Percentiles rank a stretch among this genome's conserved stretches.
Conservation (phyloP, 2,113 vertebrate species). For the Triplophysa dalaica region DNA sequence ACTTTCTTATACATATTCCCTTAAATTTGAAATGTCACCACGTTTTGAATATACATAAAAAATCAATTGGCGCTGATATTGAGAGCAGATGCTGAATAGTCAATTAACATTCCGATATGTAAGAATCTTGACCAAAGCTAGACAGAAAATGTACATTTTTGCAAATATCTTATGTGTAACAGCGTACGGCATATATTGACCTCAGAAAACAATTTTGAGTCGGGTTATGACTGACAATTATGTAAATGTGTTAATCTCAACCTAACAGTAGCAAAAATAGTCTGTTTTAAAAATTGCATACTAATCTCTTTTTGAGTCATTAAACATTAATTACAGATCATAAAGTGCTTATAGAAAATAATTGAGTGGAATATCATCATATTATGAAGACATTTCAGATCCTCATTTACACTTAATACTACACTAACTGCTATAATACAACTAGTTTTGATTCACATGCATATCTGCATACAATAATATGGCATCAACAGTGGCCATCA, state of each 20-base stretch:
- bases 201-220: neutral
- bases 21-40: neutral
- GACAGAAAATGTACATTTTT: neutral
- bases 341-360: neutral
- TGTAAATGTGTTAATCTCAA: neutral
- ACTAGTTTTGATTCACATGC: no score
- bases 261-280: no score
- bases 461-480: neutral
- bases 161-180: neutral
- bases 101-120: constrained; percentile 5
- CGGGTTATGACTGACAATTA: neutral
- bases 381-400: neutral
- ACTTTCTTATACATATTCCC: neutral
- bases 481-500: neutral
- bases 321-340: neutral
- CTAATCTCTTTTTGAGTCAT: neutral
- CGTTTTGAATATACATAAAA: neutral
- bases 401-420: neutral
- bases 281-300: neutral
- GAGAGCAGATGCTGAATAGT: neutral
- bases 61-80: neutral
- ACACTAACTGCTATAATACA: no score
- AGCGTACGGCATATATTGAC: neutral
- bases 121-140: neutral
- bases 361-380: neutral